Percentiles rank a stretch among this genome's conserved stretches.
Evolutionary conservation across 2,797 vertebrate species (phyloP).

Genomic region (Salarias fasciatus): DNA sequence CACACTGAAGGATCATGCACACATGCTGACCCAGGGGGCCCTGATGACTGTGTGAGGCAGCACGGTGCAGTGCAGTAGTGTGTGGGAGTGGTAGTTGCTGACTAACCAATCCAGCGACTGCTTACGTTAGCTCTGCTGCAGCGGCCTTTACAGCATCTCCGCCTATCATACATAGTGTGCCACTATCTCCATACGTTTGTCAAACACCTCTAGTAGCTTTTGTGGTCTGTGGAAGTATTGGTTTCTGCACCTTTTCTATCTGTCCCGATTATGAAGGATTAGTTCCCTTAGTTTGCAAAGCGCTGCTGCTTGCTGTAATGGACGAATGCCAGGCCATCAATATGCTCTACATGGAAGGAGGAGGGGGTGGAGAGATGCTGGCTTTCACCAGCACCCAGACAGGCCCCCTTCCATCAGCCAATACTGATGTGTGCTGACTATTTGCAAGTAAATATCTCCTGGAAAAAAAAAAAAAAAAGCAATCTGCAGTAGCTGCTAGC

Average conservation of each 20-base stretch:
- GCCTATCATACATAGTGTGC: background rate
- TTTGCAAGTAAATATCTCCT: slow-evolving; percentile 17
- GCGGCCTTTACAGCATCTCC: slow-evolving; percentile 5
- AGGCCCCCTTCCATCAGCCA: slow-evolving; percentile 18
- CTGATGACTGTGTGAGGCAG: slow-evolving; percentile 53
- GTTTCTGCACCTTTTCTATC: too few relatives aligned
- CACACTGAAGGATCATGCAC: background rate
- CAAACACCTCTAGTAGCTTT: too few relatives aligned
- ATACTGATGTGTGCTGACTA: slow-evolving; percentile 1
- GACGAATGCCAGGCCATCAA: slow-evolving; percentile 42
- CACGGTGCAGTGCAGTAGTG: slow-evolving; percentile 53
- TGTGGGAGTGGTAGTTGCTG: slow-evolving; percentile 60
- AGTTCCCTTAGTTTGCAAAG: slow-evolving; percentile 20
- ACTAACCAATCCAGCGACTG: slow-evolving; percentile 63
- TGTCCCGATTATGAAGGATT: too few relatives aligned
- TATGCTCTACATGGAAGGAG: slow-evolving; percentile 41
- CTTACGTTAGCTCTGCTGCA: slow-evolving; percentile 47
- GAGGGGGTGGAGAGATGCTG: slow-evolving; percentile 24
- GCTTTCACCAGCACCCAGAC: slow-evolving; percentile 22
- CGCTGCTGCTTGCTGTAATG: slow-evolving; percentile 41
- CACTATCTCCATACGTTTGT: background rate
- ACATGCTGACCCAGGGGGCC: slow-evolving; percentile 37
- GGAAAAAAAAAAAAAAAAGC: background rate
- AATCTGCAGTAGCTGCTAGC: background rate
- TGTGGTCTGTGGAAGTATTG: too few relatives aligned